phyloP scores from a whole-genome alignment of 2,888 invertebrate genomes.

The Helicoverpa assulta region DNA sequence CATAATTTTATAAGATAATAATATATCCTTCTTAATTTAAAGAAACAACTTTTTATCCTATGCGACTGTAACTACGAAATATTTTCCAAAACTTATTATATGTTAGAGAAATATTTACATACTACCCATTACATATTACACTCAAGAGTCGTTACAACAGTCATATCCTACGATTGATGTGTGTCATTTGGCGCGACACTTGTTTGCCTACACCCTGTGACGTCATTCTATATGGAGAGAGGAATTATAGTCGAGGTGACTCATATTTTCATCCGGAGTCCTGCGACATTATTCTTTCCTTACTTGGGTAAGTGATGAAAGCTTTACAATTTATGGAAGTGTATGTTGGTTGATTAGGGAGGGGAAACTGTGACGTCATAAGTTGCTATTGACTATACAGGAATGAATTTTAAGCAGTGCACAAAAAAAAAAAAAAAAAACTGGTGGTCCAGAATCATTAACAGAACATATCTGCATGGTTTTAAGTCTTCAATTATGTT shows the following conservation, averaged over 20 bases:
- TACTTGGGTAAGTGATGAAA: background rate
- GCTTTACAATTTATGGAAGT: background rate
- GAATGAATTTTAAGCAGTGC: no score
- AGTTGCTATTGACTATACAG: background rate
- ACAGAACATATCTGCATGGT: no score
- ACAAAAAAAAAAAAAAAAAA: no score
- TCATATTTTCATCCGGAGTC: conserved; percentile 15
- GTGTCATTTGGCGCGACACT: conserved; percentile 42
- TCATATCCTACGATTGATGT: conserved; percentile 45
- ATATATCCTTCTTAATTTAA: no score
- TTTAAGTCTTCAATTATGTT: no score
- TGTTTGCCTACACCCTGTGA: conserved; percentile 40
- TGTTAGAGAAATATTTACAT: background rate
- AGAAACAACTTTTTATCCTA: no score
- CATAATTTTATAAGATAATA: no score
- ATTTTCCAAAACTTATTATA: background rate
- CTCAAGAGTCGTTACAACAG: conserved; percentile 11
- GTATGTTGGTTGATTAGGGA: background rate
- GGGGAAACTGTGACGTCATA: background rate
- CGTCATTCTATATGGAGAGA: conserved; percentile 30
- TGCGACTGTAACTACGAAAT: background rate
- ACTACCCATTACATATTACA: conserved; percentile 2
- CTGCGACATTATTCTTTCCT: conserved; percentile 10
- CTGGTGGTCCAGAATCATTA: no score
- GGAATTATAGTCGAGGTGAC: conserved; percentile 12